Evolutionary conservation across 2,797 vertebrate genomes (phyloP).

Genomic region (Pseudotriccus pelzelni): DNA sequence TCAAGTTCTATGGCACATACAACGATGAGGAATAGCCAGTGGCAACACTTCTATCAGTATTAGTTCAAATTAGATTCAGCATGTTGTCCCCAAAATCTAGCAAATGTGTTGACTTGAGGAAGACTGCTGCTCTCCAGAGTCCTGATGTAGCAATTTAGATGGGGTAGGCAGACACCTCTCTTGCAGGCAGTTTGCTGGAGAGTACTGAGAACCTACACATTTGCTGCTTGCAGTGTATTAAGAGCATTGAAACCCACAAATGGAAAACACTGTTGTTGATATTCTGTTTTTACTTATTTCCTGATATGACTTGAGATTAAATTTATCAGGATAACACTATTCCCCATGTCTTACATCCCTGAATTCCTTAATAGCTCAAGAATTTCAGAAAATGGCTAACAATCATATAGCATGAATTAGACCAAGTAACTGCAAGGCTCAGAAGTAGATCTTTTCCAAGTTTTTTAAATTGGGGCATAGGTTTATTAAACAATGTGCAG

Average conservation of each 20-base stretch:
- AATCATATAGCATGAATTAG: neutral
- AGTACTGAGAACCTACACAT: neutral
- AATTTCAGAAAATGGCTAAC: neutral
- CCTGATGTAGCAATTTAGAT: neutral
- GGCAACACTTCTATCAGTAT: neutral
- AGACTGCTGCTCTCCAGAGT: neutral
- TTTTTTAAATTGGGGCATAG: neutral
- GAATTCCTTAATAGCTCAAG: neutral
- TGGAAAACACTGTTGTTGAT: neutral
- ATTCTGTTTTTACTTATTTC: neutral
- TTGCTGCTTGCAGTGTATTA: neutral
- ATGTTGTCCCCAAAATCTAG: neutral
- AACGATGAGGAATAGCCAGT: neutral
- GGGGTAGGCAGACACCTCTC: neutral
- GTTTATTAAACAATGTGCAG: neutral
- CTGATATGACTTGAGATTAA: neutral
- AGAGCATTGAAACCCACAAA: neutral
- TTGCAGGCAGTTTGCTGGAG: neutral
- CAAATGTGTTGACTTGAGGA: neutral
- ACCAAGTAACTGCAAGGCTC: neutral
- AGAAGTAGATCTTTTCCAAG: neutral
- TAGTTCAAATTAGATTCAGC: neutral
- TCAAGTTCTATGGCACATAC: neutral
- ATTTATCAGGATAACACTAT: neutral
- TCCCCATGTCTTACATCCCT: rapidly evolving